Evolutionary conservation across 2,888 invertebrate species (phyloP).

Genomic region (Seira sanloemensis): DNA sequence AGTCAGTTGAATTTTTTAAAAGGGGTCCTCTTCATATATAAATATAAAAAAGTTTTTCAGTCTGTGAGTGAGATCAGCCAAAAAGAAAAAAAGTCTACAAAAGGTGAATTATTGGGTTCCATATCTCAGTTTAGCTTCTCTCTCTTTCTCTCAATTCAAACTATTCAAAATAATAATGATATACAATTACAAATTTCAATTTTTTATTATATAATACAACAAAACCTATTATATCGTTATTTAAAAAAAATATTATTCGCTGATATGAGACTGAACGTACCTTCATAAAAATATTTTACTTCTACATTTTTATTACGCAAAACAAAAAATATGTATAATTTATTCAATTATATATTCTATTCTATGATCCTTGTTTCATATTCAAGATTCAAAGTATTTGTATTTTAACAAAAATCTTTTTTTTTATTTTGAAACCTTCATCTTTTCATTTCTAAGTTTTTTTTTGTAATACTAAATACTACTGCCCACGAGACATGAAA

Average conservation of each 20-base stretch:
- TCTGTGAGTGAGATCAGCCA: slow-evolving; percentile 2
- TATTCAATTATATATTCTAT: background rate
- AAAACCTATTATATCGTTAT: background rate
- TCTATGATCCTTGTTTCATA: background rate
- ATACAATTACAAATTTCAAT: background rate
- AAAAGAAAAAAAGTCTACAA: background rate
- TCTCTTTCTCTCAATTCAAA: background rate
- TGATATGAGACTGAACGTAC: slow-evolving; percentile 66
- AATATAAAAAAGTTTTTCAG: too few species aligned
- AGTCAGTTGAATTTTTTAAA: too few species aligned
- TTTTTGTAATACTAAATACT: background rate
- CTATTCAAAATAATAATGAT: background rate
- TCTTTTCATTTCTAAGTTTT: background rate
- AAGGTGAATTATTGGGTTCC: background rate
- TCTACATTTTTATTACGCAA: slow-evolving; percentile 9
- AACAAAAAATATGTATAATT: slow-evolving; percentile 10
- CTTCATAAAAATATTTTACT: slow-evolving; percentile 47
- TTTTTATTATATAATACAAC: background rate
- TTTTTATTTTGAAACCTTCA: background rate
- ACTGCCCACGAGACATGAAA: too few species aligned
- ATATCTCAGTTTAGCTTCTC: background rate
- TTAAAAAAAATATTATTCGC: slow-evolving; percentile 40
- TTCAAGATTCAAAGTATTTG: background rate
- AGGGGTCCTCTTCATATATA: too few species aligned
- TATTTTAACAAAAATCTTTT: background rate